Conservation (phyloP, 2,797 vertebrate genomes). For the Gorsachius magnificus region DNA sequence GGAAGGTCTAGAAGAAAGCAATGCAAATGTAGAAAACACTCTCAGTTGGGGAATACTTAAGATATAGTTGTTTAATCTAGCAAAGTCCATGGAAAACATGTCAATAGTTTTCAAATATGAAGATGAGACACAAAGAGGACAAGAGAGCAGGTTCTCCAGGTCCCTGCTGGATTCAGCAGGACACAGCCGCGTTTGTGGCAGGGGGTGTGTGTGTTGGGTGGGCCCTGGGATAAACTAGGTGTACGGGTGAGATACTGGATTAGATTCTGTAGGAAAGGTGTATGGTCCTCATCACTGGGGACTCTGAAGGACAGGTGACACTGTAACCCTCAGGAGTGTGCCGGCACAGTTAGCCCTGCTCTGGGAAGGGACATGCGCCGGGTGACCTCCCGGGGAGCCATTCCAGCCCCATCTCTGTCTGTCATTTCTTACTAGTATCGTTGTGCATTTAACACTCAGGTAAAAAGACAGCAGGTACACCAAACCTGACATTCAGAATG, state of each 20-base stretch:
- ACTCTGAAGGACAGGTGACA: background rate
- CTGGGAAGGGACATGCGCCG: background rate
- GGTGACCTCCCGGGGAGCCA: background rate
- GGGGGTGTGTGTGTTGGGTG: too few relatives aligned
- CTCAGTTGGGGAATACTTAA: background rate
- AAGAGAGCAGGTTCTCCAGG: background rate
- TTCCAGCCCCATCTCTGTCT: background rate
- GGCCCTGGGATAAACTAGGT: background rate
- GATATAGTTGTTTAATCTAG: background rate
- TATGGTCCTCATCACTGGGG: accelerated
- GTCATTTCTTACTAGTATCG: background rate
- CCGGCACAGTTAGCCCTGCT: background rate
- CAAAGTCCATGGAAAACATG: background rate
- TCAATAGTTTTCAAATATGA: background rate
- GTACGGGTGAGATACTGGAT: background rate
- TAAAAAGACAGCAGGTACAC: background rate
- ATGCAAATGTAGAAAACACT: background rate
- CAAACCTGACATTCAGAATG: background rate
- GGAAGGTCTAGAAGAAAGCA: background rate
- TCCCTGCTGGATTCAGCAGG: background rate
- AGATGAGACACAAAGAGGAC: background rate
- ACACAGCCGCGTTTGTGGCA: background rate
- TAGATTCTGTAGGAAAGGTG: background rate
- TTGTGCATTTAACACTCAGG: background rate
- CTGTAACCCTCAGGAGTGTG: background rate